Base-by-base conservation (phyloP, 2,113 vertebrate genomes). In the Megaceryle maxima region DNA sequence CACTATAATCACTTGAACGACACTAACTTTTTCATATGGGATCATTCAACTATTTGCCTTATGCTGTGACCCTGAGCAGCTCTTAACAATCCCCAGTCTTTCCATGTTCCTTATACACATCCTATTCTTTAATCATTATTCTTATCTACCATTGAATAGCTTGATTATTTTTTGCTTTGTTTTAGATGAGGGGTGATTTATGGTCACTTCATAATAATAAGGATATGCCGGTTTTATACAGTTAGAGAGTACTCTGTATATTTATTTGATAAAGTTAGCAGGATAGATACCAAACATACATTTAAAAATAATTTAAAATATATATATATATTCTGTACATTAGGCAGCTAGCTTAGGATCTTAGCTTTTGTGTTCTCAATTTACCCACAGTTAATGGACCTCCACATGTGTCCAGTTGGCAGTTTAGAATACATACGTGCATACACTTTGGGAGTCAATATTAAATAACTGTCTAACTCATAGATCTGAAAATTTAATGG, bases 381-480 rank as follows among this genome's bases (percentile, higher is more conserved):
- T 83, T 81, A 75, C 13, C 19, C 15, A 41, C 22, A 50, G 5
- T 43, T 76, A 82, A 72, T 26, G 20, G 39, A 81, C 4, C 2
- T 89, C 11, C 50, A 2, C 0, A 19, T 63, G 8, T 21, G 17
- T 25, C 22, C 4, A 7, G 21, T 1, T 63, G 51, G 19, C 37
- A 84, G 39, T 43, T 67, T 35, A 82, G 13, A 78, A 91, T 29
- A 44, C 13, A 67, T 67, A 39, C 2, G 81, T 46, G 18, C 44
- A 4, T 46, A 46, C 46, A 46, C 46, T 46, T 53, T 39, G 29
- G 35, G 17, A 17, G 18, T 63, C 74, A 82, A 35, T 10, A 66
- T 8, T 88, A 72, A 79, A 43, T 39, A 81, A 50, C 10, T 55
- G 59, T 20, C 18, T 44, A 72, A 16, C 2, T 39, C 56, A 37